Conservation (phyloP, 2,113 vertebrate genomes). For the Lamprologus lemairii region DNA sequence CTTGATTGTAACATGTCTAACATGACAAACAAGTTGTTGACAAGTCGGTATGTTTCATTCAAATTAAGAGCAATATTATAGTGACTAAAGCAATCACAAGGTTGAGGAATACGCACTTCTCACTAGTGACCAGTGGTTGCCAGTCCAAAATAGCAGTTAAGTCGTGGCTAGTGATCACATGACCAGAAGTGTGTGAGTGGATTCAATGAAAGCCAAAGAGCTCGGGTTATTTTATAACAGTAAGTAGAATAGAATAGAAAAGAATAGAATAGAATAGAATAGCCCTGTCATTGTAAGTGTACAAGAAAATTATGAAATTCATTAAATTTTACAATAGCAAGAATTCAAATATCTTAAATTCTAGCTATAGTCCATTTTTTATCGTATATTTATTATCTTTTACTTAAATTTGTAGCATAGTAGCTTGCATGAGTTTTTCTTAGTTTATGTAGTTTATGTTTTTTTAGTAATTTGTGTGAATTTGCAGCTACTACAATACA, state of each 20-base stretch:
- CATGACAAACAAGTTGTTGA: not conserved
- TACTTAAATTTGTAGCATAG: not conserved
- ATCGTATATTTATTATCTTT: not conserved
- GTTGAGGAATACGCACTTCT: not conserved
- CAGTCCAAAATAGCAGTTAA: not conserved
- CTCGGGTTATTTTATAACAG: accelerated
- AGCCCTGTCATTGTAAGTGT: not conserved
- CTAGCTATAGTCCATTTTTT: not conserved
- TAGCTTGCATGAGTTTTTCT: not conserved
- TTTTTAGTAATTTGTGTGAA: not conserved
- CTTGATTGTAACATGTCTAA: not conserved
- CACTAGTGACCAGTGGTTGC: not conserved
- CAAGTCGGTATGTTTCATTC: not conserved
- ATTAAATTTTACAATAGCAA: not conserved
- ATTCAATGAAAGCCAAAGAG: not conserved
- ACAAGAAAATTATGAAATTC: not conserved
- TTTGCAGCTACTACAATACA: not conserved
- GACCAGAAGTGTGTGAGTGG: not conserved
- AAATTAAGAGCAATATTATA: not conserved
- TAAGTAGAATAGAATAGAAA: not conserved
- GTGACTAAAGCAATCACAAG: not conserved
- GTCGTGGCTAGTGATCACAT: not conserved
- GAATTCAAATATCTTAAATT: not conserved
- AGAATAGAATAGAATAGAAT: not conserved
- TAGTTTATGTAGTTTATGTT: not conserved